Evolutionary conservation across 30 jellyfish, hydroid and myxozoan genomes (phyloP).

Genomic region (Chrysaora quinquecirrha): DNA sequence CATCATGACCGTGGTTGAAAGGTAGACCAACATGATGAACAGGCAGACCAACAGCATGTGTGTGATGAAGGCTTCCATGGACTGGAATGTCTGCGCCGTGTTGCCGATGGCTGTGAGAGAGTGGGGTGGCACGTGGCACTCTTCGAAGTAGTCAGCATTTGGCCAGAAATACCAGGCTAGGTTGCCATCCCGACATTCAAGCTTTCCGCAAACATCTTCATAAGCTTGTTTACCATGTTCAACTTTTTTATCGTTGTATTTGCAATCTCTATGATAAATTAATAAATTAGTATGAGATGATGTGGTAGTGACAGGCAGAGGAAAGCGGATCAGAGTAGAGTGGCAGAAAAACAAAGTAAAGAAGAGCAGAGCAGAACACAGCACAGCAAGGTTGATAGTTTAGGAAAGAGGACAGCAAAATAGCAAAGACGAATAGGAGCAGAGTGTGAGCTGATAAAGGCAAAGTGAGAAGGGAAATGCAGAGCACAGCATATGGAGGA

Average conservation of each 20-base stretch:
- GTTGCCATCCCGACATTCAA: slow-evolving; percentile 68
- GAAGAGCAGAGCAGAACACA: no score
- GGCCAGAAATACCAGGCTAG: slow-evolving; percentile 78
- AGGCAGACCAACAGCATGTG: slow-evolving; percentile 64
- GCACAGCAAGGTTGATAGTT: no score
- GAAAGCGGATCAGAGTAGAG: no score
- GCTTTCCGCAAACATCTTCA: slow-evolving; percentile 66
- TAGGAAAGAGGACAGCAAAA: no score
- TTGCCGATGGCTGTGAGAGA: slow-evolving; percentile 62
- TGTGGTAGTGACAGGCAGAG: no score
- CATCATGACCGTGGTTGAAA: slow-evolving; percentile 35
- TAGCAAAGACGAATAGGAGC: no score
- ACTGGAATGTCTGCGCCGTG: slow-evolving; percentile 60
- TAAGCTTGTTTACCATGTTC: slow-evolving; percentile 72
- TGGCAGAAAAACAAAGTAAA: no score
- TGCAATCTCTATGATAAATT: slow-evolving; percentile 25
- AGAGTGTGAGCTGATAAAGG: no score
- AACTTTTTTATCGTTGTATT: slow-evolving; percentile 56
- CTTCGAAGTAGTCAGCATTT: slow-evolving; percentile 69
- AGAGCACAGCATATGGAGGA: no score
- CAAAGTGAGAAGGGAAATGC: no score
- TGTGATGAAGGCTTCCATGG: slow-evolving; percentile 45
- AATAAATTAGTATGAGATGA: no score
- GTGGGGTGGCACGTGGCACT: slow-evolving; percentile 78
- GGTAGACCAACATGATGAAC: slow-evolving; percentile 5